Percentiles rank a stretch among this genome's conserved stretches.
phyloP scores from a whole-genome alignment of 1,140 invertebrate genomes.

The Armadillidium nasatum region DNA sequence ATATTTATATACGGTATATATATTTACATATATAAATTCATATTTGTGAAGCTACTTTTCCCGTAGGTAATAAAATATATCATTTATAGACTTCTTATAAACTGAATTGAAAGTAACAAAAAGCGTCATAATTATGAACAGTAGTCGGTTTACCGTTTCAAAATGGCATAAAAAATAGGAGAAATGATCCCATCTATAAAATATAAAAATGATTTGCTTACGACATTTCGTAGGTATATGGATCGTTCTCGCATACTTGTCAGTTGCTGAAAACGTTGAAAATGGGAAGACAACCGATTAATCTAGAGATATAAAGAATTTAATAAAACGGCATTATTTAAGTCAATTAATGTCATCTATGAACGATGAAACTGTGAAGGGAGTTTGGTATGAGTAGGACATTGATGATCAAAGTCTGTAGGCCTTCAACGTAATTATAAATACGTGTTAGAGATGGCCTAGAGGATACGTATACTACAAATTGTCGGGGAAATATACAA shows the following conservation, averaged over 20 bases:
- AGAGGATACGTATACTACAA: slow-evolving; percentile 24
- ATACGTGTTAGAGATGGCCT: slow-evolving; percentile 21
- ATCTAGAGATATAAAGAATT: not conserved
- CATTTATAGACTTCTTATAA: too few relatives aligned
- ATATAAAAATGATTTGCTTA: slow-evolving; percentile 4
- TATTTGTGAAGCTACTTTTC: too few relatives aligned
- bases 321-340: not conserved
- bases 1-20: too few relatives aligned
- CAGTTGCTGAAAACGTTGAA: not conserved
- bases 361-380: not conserved
- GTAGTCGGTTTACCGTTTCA: too few relatives aligned
- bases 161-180: too few relatives aligned
- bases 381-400: slow-evolving; percentile 12
- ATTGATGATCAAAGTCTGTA: not conserved
- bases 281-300: not conserved
- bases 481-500: not conserved
- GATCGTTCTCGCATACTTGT: not conserved
- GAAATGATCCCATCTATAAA: not conserved
- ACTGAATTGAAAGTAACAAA: too few relatives aligned
- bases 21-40: too few relatives aligned
- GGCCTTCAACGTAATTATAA: not conserved
- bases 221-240: slow-evolving; percentile 7
- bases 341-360: not conserved
- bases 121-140: too few relatives aligned
- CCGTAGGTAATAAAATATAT: too few relatives aligned